Base-by-base conservation (phyloP, 2,113 vertebrate species). In the Chrysemys picta region DNA sequence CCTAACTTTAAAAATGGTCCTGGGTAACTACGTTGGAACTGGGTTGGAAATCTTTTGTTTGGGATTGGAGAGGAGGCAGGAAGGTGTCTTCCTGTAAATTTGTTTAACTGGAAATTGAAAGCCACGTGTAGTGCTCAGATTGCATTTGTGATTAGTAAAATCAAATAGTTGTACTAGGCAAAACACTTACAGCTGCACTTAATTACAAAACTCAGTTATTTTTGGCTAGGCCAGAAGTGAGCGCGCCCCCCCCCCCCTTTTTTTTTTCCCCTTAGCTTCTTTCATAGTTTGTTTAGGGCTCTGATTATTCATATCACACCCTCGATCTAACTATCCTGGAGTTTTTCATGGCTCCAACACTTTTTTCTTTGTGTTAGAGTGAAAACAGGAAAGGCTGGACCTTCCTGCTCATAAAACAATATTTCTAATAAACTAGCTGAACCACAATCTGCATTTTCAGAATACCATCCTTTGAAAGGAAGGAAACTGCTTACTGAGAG, bases 311-410 rank as follows among this genome's bases (percentile, higher is more conserved):
- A 31, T 72, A 86, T 54, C 38, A 89, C 57, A 27, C 82, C 85
- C 54, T 35, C 80, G 54, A 87, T 88, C 62, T 92, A 91, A 90
- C 57, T 50, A 52, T 91, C 38, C 24, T 93, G 57, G 8, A 82
- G 3, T 75, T 82, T 56, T 49, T 11, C 11, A 47, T 78, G 75
- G 75, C 42, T 47, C 24, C 38, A 27, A 78, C 75, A 16, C 42
- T 25, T 42, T 42, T 42, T 7, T 49, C 49, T 22, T 72, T 47
- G 12, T 56, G 49, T n/a, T 89, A 38, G 35, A 69, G 31, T 95
- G 89, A 97, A 96, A 98, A 95, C 97, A 98, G 98, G 98, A 98
- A 98, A 97, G 97, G 95, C 95, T 94, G 95, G 85, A 24, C 69
- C 84, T 98, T 98, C 97, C 97, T 98, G 96, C 85, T 89, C 53